phyloP scores from a whole-genome alignment of 2,113 vertebrate genomes.

The Anthoscopus minutus region DNA sequence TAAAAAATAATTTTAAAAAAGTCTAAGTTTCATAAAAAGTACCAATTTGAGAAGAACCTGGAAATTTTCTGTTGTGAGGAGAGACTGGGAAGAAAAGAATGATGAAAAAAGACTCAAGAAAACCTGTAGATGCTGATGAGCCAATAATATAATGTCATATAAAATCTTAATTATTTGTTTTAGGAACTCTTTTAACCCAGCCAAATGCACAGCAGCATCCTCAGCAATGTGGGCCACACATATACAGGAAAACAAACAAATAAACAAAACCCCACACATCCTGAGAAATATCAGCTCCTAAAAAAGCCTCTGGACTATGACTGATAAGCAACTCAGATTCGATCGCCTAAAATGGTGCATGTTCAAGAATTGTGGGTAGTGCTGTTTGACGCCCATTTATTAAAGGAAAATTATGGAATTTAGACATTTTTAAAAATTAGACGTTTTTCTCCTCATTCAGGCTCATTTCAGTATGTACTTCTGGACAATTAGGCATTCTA shows the following conservation, averaged over 20 bases:
- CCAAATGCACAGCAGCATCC: neutral
- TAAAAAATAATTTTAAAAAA: neutral
- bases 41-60: neutral
- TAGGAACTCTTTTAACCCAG: neutral
- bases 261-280: neutral
- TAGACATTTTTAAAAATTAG: neutral
- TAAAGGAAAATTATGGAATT: neutral
- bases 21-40: neutral
- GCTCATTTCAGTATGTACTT: neutral
- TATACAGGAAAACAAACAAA: neutral
- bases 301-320: neutral
- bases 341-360: neutral
- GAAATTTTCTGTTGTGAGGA: neutral
- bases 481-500: neutral
- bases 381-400: rapidly evolving
- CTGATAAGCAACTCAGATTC: neutral
- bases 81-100: neutral
- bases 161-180: neutral
- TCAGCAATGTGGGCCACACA: neutral
- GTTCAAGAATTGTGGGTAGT: neutral
- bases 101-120: neutral
- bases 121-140: neutral
- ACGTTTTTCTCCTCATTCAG: neutral
- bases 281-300: neutral
- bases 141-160: neutral